Evolutionary conservation across 2,888 invertebrate genomes (phyloP).

Genomic region (Limnephilus auricula): DNA sequence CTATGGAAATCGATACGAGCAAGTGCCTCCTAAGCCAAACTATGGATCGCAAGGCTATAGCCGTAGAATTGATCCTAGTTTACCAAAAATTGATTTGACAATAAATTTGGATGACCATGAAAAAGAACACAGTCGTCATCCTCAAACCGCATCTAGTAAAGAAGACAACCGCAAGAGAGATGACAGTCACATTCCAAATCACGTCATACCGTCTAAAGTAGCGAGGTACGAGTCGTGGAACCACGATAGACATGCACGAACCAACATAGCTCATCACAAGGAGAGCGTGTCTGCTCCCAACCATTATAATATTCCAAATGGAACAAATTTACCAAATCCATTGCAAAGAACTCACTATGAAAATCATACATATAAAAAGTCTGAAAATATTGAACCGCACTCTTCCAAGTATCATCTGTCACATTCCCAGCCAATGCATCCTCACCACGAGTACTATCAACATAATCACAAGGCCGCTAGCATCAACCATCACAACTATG

Average conservation of each 20-base stretch:
- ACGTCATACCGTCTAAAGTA: conserved; percentile 76
- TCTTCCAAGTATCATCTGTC: conserved; percentile 54
- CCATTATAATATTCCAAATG: conserved; percentile 63
- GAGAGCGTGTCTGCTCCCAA: conserved; percentile 47
- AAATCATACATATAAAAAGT: conserved; percentile 60
- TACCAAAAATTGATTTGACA: conserved; percentile 76
- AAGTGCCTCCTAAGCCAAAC: conserved; percentile 40
- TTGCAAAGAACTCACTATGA: conserved; percentile 58
- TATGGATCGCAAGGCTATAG: conserved; percentile 54
- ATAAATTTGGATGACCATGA: conserved; percentile 70
- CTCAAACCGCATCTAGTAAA: conserved; percentile 71
- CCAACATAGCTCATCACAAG: conserved; percentile 70
- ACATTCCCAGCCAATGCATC: conserved; percentile 53
- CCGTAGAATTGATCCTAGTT: conserved; percentile 71
- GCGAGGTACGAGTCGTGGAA: conserved; percentile 75
- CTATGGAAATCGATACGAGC: conserved; percentile 56
- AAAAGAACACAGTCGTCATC: conserved; percentile 70
- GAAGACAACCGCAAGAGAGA: conserved; percentile 71
- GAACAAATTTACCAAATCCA: conserved; percentile 44
- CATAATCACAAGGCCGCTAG: conserved; percentile 45
- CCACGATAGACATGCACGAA: conserved; percentile 74
- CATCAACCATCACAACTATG: conserved; percentile 56
- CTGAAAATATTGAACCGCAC: conserved; percentile 64
- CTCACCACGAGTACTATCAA: conserved; percentile 60
- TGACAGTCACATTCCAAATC: conserved; percentile 73